Percentiles rank a stretch among this genome's conserved stretches.
Conservation (phyloP, 1,140 invertebrate species). For the Pectinophora gossypiella region DNA sequence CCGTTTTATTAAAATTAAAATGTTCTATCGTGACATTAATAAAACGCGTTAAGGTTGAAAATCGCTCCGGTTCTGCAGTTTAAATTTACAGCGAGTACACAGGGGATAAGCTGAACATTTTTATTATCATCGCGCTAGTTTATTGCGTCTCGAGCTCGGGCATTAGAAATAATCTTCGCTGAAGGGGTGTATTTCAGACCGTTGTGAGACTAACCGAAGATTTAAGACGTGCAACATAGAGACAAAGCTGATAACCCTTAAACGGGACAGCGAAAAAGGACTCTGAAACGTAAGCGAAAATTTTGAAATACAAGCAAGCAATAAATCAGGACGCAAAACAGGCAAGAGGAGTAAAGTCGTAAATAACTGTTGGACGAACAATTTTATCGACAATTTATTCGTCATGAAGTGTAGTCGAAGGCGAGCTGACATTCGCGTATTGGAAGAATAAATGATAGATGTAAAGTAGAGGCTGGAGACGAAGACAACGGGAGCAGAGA, state of each 20-base stretch:
- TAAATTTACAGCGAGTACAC: constrained; percentile 50
- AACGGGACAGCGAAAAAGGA: not conserved
- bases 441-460: constrained; percentile 69
- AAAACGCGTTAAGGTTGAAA: constrained; percentile 53
- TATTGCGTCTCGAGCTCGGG: constrained; percentile 54
- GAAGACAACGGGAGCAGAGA: constrained; percentile 39
- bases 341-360: constrained; percentile 47
- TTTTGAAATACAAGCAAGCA: constrained; percentile 42
- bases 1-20: constrained; percentile 74
- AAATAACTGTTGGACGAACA: constrained; percentile 62
- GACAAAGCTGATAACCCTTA: not conserved
- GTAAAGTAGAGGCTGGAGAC: constrained; percentile 53
- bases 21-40: constrained; percentile 57
- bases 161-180: constrained; percentile 62
- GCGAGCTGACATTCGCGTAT: constrained; percentile 69
- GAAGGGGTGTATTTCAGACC: constrained; percentile 24
- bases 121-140: constrained; percentile 64
- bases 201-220: not conserved
- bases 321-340: constrained; percentile 54
- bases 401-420: constrained; percentile 68
- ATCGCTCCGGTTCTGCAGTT: constrained; percentile 35
- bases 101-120: constrained; percentile 60
- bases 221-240: not conserved
- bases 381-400: constrained; percentile 69
- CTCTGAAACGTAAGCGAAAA: constrained; percentile 21